Base-by-base conservation (phyloP, 2,888 invertebrate genomes). In the Synanthedon andrenaeformis region DNA sequence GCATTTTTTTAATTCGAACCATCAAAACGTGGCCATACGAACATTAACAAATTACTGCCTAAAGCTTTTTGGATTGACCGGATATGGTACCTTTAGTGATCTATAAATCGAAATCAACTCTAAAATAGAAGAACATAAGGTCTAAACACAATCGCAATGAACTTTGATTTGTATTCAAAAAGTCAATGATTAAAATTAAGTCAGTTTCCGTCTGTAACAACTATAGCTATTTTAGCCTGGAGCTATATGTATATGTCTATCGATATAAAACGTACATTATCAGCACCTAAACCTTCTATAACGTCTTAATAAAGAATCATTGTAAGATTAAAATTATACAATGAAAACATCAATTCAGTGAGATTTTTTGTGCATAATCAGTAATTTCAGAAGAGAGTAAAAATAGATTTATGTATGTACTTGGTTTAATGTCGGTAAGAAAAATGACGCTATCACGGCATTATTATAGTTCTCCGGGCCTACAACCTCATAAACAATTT, bases 131-230 rank as follows among this genome's bases (percentile, higher is more conserved):
- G 0, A 1, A 0, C 0, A 50, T 68, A 70, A 55, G 59, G 62
- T 63, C 52, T 3, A 63, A 42, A 57, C 62, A 74, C 14, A 53
- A 50, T 54, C 59, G 59, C 1, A 13, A 1, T 0, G 1, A 11
- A 3, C 45, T 45, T 59, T 69, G 70, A 79, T 84, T 83, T 81
- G 79, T 80, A 84, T 86, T 76, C 72, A 69, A 74, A 75, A 79
- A 82, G 79, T 78, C 84, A 83, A 79, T 83, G 80, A 85, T 76
- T 72, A 76, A 82, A 83, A 82, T 84, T 80, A 79, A 80, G 79
- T 81, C 68, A 74, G 80, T 83, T 81, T 82, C 76, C 81, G 81
- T 84, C 82, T 73, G 74, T 74, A 69, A 72, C 66, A 76, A 77
- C 74, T 76, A 78, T 82, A 83, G 79, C 73, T 66, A 67, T 70